Conservation (phyloP, 2,888 invertebrate species). For the Polydrusus pterygomalis region DNA sequence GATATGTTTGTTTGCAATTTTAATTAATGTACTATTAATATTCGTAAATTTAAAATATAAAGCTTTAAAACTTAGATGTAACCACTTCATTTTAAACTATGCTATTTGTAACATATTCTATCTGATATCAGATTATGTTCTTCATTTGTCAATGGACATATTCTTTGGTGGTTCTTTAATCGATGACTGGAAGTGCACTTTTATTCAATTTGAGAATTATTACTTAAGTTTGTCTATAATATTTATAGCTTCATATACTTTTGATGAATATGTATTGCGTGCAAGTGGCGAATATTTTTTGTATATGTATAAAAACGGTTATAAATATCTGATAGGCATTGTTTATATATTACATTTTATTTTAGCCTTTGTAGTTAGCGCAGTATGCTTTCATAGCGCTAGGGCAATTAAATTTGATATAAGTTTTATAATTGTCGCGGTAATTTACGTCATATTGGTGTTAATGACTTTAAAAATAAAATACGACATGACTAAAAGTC, state of each 20-base stretch:
- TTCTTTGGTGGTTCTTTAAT: constrained; percentile 39
- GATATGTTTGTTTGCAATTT: constrained; percentile 35
- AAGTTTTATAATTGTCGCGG: constrained; percentile 44
- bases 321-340: constrained; percentile 52
- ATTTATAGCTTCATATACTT: constrained; percentile 54
- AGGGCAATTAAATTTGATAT: constrained; percentile 33
- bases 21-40: constrained; percentile 49
- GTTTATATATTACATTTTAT: constrained; percentile 56
- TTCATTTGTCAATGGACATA: constrained; percentile 47
- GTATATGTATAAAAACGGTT: constrained; percentile 54
- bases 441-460: constrained; percentile 30
- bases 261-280: constrained; percentile 56
- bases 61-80: constrained; percentile 51
- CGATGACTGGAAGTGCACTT: constrained; percentile 41
- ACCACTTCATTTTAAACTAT: constrained; percentile 55
- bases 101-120: constrained; percentile 53
- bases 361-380: constrained; percentile 52
- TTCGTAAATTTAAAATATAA: constrained; percentile 47
- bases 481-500: constrained; percentile 14
- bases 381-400: constrained; percentile 53
- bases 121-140: constrained; percentile 42
- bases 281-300: constrained; percentile 51
- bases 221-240: constrained; percentile 54
- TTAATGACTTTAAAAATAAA: constrained; percentile 27
- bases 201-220: constrained; percentile 51